Base-by-base conservation (phyloP, 2,113 vertebrate species). In the Callaeas wilsoni region DNA sequence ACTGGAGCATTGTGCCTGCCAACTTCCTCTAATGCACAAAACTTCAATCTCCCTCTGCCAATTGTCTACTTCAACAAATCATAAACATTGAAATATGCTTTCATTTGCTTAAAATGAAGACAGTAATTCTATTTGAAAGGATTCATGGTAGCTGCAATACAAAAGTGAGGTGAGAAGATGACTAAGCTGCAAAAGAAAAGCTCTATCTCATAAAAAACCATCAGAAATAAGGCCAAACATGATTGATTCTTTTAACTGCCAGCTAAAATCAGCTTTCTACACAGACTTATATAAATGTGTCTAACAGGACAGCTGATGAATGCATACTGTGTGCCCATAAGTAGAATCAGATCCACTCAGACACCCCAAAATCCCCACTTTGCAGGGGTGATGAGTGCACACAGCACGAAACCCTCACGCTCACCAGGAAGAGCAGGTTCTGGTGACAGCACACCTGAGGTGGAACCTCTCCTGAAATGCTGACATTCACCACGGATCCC, bases 41-140 rank as follows among this genome's bases (percentile, higher is more conserved):
- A 41, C 84, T 93, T 92, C 50, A n/a, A n/a, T 71, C 88, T 87
- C 87, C 89, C 62, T 26, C 53, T 96, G 93, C 62, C 89, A 96
- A 65, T 88, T 33, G 27, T 69, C 84, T 89, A 47, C 52, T 89
- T 84, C 75, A 94, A 57, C 49, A 94, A 77, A 88, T 50, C 60
- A 90, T n/a, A 70, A 85, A 79, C 7, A 46, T 17, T 71, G 83
- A 83, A 60, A 83, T 33, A 25, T 39, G 35, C 22, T 87, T 84
- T 64, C 33, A 49, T 78, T 93, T 87, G 42, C 67, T 78, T 82
- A 57, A 84, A 94, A 94, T 65, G 33, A 86, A 85, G 84, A 39
- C 16, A 84, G 35, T 29, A 87, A 86, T 65, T 71, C 8, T 46
- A 59, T 73, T 63, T 59, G 69, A 63, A 78, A 70, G 29, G 19